phyloP scores from a whole-genome alignment of 2,797 vertebrate species.

The Pseudochromis fuscus region DNA sequence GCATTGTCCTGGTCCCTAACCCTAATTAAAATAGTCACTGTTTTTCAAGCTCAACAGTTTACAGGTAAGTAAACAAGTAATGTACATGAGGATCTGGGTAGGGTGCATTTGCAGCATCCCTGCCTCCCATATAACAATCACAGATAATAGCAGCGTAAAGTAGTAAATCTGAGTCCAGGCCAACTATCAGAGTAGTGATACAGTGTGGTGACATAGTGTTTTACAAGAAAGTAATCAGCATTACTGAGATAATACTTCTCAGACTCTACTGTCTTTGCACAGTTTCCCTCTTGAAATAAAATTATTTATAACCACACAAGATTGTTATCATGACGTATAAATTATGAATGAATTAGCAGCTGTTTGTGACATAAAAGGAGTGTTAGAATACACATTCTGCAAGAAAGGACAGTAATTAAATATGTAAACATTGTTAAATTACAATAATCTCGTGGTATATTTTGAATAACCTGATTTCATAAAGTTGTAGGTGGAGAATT shows the following conservation, averaged over 20 bases:
- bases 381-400: conserved; percentile 1
- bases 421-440: not conserved
- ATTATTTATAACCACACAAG: too few relatives aligned
- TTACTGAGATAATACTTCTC: conserved; percentile 2
- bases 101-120: conserved; percentile 19
- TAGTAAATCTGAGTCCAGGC: conserved; percentile 34
- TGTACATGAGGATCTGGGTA: conserved; percentile 9
- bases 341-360: not conserved
- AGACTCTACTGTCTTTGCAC: not conserved
- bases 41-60: conserved; percentile 10
- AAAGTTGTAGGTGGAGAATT: not conserved
- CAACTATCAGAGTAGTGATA: conserved; percentile 33
- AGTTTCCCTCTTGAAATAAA: too few relatives aligned
- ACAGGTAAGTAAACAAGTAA: conserved; percentile 12
- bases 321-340: not conserved
- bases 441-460: not conserved
- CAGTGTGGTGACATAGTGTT: conserved; percentile 11
- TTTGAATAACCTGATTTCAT: not conserved
- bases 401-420: conserved; percentile 6
- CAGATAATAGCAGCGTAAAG: conserved; percentile 51
- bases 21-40: conserved; percentile 18
- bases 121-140: conserved; percentile 31
- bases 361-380: not conserved
- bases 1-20: conserved; percentile 1
- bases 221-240: conserved; percentile 14